Conservation (phyloP, 1,140 invertebrate genomes). For the Stegodyphus mimosarum region DNA sequence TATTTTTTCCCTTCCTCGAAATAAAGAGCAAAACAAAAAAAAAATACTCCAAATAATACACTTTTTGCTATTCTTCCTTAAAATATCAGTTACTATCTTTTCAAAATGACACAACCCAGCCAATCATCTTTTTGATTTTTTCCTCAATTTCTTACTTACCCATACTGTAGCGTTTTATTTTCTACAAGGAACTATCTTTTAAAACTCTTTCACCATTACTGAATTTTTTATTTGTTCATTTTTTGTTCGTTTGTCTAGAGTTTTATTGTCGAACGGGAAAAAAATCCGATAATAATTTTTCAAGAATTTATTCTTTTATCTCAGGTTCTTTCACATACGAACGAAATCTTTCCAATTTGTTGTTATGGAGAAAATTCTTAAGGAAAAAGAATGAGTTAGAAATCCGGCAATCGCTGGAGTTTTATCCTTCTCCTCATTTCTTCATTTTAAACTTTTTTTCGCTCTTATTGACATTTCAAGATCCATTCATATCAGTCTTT, state of each 20-base stretch:
- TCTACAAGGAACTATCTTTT: constrained; percentile 14
- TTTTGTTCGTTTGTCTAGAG: constrained; percentile 15
- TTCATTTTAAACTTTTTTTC: no score
- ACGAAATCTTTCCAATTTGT: no score
- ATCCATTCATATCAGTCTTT: no score
- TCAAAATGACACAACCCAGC: constrained; percentile 13
- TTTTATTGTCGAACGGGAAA: constrained; percentile 10
- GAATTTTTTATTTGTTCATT: neutral
- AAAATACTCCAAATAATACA: constrained; percentile 16
- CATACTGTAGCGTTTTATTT: constrained; percentile 13
- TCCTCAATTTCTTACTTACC: constrained; percentile 1
- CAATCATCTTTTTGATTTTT: constrained; percentile 16
- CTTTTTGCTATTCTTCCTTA: constrained; percentile 15
- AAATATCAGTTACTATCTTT: constrained; percentile 40
- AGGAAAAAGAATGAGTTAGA: no score
- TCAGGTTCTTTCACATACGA: no score
- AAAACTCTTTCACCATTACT: constrained; percentile 26
- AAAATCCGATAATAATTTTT: constrained; percentile 19
- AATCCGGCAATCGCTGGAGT: no score
- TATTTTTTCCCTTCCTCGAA: neutral
- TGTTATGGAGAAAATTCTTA: no score
- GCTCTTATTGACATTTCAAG: no score
- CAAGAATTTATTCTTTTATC: neutral
- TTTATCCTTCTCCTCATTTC: no score
- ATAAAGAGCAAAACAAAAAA: constrained; percentile 16